phyloP scores from a whole-genome alignment of 1,140 invertebrate genomes.

The Drosophila paulistorum region DNA sequence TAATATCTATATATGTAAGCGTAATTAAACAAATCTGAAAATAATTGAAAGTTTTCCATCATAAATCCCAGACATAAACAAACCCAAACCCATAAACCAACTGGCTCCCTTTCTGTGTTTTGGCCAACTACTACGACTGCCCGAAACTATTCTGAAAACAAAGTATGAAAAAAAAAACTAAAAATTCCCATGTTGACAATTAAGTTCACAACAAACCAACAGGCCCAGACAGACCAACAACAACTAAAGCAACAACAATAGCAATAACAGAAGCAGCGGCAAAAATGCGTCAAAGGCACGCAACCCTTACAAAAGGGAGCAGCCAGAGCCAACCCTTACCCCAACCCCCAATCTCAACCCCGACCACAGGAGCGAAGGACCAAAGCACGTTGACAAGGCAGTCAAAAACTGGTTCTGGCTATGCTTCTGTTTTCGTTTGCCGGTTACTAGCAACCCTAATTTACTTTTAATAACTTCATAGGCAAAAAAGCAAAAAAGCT shows the following conservation, averaged over 20 bases:
- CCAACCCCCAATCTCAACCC: slow-evolving; percentile 19
- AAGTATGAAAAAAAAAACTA: slow-evolving; percentile 54
- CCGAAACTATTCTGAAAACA: slow-evolving; percentile 58
- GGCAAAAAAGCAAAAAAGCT: slow-evolving; percentile 38
- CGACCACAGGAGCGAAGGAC: slow-evolving; percentile 14
- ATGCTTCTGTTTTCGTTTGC: slow-evolving; percentile 66
- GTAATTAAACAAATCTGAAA: slow-evolving; percentile 78
- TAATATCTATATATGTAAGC: slow-evolving; percentile 39
- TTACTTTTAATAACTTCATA: slow-evolving; percentile 82
- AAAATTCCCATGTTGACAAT: slow-evolving; percentile 78
- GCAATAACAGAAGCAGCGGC: slow-evolving; percentile 39
- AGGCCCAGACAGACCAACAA: slow-evolving; percentile 36
- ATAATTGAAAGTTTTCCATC: slow-evolving; percentile 75
- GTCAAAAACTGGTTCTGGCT: slow-evolving; percentile 63
- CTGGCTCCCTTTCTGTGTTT: not conserved
- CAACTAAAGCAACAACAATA: slow-evolving; percentile 38
- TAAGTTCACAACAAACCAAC: slow-evolving; percentile 70
- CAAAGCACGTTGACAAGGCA: slow-evolving; percentile 25
- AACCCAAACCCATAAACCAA: slow-evolving; percentile 16
- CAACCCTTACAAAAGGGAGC: slow-evolving; percentile 54
- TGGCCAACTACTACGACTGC: slow-evolving; percentile 13
- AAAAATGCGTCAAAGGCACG: slow-evolving; percentile 71
- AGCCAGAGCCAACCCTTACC: slow-evolving; percentile 16
- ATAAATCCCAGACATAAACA: slow-evolving; percentile 65
- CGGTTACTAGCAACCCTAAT: slow-evolving; percentile 75